Base-by-base conservation (phyloP, 2,113 vertebrate genomes). In the Saccopteryx leptura region DNA sequence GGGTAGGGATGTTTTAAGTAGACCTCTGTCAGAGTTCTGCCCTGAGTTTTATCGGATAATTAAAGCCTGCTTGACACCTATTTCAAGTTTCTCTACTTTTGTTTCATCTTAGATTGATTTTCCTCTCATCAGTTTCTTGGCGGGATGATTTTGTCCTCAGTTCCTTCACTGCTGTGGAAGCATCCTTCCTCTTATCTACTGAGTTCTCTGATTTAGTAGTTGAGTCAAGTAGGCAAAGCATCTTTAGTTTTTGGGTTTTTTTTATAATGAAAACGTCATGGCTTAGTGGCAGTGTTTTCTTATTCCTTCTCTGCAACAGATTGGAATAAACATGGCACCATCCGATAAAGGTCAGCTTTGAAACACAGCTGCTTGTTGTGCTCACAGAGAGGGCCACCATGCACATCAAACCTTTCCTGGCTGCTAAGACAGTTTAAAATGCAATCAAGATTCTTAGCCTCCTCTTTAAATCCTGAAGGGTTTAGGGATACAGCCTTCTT, bases 381-480 rank as follows among this genome's bases (percentile, higher is more conserved):
- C 74, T 61, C 2, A 15, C 7, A 4, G 39, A 72, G 24, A 52
- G 66, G 24, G n/a, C 21, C 56, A 46, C 60, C 9, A 24, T 72
- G 46, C 19, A 78, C 61, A 58, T 52, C 88, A 94, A 92, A 66
- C 82, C 82, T 89, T 93, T 91, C 78, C 50, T 69, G 71, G 81
- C 89, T 95, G 48, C 74, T 84, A 81, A 95, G 46, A 94, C 60
- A 84, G 87, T 96, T 94, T 83, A 83, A 96, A 98, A 96, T 94
- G 91, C 69, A 96, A 85, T 96, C 95, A 97, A 97, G 95, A 95
- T 69, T 61, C 28, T 88, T 90, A 52, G 69, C 66, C 54, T 95
- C 24, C 69, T 91, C 82, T 87, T 96, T 80, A 86, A 89, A 81
- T 89, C 75, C 23, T 82, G 28, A 94, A 91, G 58, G 83, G 86